Evolutionary conservation across 2,797 vertebrate genomes (phyloP).

Genomic region (Poecilia picta): DNA sequence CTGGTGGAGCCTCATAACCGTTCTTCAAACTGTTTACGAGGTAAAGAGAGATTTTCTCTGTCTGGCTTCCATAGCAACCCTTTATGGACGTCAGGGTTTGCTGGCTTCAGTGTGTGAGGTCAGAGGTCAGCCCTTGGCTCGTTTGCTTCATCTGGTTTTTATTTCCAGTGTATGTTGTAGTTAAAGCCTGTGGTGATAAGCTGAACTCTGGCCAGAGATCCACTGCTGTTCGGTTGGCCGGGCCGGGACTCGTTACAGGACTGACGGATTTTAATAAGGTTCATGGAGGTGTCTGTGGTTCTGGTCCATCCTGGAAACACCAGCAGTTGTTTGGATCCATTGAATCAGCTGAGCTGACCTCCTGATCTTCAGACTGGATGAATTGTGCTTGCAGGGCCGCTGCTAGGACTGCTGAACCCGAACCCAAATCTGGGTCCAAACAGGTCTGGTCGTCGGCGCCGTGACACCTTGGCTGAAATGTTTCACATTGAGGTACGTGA

Average conservation of each 20-base stretch:
- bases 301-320: not conserved
- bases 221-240: not conserved
- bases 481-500: slow-evolving; percentile 63
- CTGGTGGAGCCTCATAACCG: too few species aligned
- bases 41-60: not conserved
- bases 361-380: not conserved
- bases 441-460: slow-evolving; percentile 14
- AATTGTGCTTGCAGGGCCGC: slow-evolving; percentile 46
- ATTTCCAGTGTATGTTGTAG: not conserved
- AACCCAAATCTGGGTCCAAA: slow-evolving; percentile 1
- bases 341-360: not conserved
- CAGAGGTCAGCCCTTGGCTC: not conserved
- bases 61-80: not conserved
- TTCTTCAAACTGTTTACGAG: too few species aligned
- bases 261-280: not conserved
- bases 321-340: not conserved
- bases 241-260: not conserved
- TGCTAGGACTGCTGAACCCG: slow-evolving; percentile 45
- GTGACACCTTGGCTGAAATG: slow-evolving; percentile 58
- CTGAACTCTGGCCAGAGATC: not conserved
- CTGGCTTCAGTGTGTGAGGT: not conserved
- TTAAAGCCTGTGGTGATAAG: not conserved
- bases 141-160: not conserved
- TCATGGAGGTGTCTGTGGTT: not conserved
- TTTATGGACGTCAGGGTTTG: not conserved